Conservation (phyloP, 2,797 vertebrate genomes). For the Muscicapa striata region DNA sequence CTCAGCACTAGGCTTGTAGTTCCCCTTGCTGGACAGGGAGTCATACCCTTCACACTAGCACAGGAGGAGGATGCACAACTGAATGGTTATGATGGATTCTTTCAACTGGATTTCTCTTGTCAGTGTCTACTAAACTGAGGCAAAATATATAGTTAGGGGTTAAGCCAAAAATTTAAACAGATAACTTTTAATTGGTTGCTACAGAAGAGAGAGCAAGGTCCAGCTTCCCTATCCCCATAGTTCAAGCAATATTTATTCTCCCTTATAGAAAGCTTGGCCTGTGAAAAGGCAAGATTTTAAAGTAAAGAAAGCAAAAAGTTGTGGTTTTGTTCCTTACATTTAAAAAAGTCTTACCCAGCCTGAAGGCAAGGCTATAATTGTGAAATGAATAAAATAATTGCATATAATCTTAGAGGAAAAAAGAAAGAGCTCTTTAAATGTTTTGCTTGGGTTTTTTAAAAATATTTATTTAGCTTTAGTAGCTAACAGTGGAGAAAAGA, state of each 20-base stretch:
- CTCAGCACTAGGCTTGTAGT: background rate
- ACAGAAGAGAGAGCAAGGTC: background rate
- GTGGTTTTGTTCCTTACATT: background rate
- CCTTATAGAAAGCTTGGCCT: background rate
- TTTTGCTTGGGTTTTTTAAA: background rate
- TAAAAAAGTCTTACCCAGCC: background rate
- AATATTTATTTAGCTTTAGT: background rate
- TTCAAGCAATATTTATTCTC: background rate
- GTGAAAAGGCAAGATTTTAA: background rate
- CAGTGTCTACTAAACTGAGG: background rate
- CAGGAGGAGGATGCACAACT: background rate
- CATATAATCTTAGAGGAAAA: background rate
- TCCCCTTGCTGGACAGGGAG: background rate
- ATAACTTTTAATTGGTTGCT: background rate
- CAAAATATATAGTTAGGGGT: background rate
- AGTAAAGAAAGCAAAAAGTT: background rate
- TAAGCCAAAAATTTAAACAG: background rate
- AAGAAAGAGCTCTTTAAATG: background rate
- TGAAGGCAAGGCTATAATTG: background rate
- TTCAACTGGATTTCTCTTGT: background rate
- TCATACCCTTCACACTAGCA: background rate
- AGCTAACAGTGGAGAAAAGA: background rate
- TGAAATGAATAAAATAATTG: constrained; percentile 27
- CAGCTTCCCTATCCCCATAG: background rate
- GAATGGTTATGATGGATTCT: background rate